These are phyloP conservation scores for Sympetrum striolatum DNA, from an alignment of 2,888 invertebrate species.

Conservation along the genomic window DNA sequence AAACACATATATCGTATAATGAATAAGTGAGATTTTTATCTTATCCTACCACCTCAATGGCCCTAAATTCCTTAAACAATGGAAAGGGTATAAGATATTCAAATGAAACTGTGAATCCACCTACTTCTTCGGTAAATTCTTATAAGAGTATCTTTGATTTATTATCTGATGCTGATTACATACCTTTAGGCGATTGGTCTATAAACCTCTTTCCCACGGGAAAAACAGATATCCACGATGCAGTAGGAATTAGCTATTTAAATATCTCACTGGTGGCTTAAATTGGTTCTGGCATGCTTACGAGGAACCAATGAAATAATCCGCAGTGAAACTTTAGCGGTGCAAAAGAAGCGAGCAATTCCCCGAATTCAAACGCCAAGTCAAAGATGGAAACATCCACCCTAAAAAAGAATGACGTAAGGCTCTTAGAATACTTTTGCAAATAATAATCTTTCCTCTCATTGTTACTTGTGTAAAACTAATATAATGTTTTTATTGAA, in stretches of 20 bases:
- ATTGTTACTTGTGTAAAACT: too few species aligned
- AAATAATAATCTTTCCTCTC: too few species aligned
- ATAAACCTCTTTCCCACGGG: not conserved
- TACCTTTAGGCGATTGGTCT: not conserved
- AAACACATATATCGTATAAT: too few species aligned
- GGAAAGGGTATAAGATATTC: not conserved
- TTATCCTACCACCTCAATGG: not conserved
- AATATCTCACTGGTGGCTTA: not conserved
- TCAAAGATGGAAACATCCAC: too few species aligned
- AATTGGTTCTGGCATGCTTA: not conserved
- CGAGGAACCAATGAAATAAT: not conserved
- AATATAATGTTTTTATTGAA: too few species aligned
- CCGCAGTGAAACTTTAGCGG: not conserved
- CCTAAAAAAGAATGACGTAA: too few species aligned
- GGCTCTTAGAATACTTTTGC: too few species aligned
- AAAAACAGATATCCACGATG: not conserved
- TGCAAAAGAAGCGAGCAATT: not conserved
- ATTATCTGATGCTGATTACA: not conserved
- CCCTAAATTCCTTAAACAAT: not conserved
- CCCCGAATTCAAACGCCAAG: too few species aligned
- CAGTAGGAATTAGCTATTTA: conserved; percentile 9
- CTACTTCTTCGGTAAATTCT: not conserved
- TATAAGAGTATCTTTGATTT: not conserved
- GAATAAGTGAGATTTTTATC: not conserved
- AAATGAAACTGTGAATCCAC: not conserved